phyloP scores from a whole-genome alignment of 2,797 vertebrate species.

The Sebastes umbrosus region DNA sequence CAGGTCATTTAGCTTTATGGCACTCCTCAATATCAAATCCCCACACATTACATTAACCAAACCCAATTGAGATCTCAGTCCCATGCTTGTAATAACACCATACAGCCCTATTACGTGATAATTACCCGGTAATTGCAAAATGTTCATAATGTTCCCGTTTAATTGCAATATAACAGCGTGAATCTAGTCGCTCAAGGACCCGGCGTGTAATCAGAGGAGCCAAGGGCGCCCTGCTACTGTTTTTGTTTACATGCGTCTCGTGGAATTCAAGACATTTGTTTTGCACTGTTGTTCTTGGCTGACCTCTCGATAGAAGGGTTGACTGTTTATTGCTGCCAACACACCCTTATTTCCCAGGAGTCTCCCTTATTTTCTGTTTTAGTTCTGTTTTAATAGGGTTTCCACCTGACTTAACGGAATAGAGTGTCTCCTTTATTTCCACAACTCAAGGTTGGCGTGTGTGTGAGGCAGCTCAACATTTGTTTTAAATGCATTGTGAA shows the following conservation, averaged over 20 bases:
- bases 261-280: conserved; percentile 28
- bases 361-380: conserved; percentile 18
- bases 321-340: conserved; percentile 40
- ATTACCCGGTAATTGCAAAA: conserved; percentile 60
- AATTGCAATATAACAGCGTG: conserved; percentile 56
- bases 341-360: conserved; percentile 36
- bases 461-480: background rate
- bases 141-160: conserved; percentile 51
- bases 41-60: conserved; percentile 59
- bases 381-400: conserved; percentile 31
- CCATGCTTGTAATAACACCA: conserved; percentile 55
- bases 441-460: background rate
- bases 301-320: conserved; percentile 26
- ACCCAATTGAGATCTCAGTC: conserved; percentile 40
- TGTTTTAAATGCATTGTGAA: conserved; percentile 12
- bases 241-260: conserved; percentile 51
- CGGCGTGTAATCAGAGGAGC: conserved; percentile 20
- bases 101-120: conserved; percentile 49
- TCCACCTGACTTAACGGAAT: conserved; percentile 32
- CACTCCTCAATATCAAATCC: conserved; percentile 60
- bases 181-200: conserved; percentile 25
- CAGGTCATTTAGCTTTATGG: conserved; percentile 74
- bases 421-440: conserved; percentile 21
- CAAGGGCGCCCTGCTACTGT: conserved; percentile 16
- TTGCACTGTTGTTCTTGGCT: conserved; percentile 37